These are phyloP conservation scores for Adineta ricciae DNA, from an alignment of 2,888 invertebrate species.

Conservation along the genomic window DNA sequence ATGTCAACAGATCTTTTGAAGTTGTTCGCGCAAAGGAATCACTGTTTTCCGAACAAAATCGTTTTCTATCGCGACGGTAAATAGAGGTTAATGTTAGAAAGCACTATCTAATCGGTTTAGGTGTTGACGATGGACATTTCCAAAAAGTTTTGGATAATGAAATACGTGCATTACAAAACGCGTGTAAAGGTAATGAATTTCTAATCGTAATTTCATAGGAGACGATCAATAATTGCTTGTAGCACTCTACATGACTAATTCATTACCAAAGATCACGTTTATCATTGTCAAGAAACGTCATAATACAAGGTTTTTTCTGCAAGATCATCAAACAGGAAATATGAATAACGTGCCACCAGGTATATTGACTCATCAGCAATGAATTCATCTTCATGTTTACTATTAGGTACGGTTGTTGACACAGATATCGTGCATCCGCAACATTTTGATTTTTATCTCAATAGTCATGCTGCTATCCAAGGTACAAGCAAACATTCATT, in stretches of 20 bases:
- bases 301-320: constrained; percentile 1
- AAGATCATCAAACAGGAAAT: not conserved
- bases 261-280: constrained; percentile 9
- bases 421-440: not conserved
- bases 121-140: constrained; percentile 18
- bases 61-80: constrained; percentile 22
- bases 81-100: not conserved
- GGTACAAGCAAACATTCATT: not conserved
- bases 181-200: not conserved
- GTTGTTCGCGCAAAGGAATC: not conserved
- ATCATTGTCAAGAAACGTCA: not conserved
- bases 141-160: constrained; percentile 16
- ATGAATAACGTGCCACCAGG: not conserved
- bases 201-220: not conserved
- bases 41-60: constrained; percentile 3
- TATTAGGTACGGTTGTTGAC: not conserved
- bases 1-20: constrained; percentile 15
- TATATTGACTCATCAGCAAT: not conserved
- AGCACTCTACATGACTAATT: not conserved
- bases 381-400: not conserved
- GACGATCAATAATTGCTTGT: not conserved
- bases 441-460: constrained; percentile 1
- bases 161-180: constrained; percentile 18
- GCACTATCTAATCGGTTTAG: not conserved
- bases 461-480: constrained; percentile 10